phyloP scores from a whole-genome alignment of 2,888 invertebrate species.

The Perithous albicinctus region DNA sequence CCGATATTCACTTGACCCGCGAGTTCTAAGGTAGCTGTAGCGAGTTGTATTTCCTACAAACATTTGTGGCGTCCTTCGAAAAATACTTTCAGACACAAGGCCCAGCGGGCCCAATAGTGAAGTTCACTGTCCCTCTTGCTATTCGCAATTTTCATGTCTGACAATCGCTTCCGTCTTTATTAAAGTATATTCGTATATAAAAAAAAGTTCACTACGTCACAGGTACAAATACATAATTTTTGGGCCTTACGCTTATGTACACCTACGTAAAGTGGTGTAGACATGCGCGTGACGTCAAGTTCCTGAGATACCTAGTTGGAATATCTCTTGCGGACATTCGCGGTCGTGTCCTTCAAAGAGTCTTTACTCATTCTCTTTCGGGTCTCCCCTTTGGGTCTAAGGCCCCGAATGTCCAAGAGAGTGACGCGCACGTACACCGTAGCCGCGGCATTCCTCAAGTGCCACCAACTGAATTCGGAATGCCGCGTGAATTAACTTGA shows the following conservation, averaged over 20 bases:
- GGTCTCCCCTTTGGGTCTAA: conserved; percentile 30
- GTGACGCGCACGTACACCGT: conserved; percentile 37
- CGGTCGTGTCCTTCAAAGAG: conserved; percentile 34
- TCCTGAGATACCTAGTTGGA: conserved; percentile 17
- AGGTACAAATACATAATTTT: background rate
- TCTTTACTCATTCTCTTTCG: conserved; percentile 24
- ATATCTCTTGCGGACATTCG: conserved; percentile 11
- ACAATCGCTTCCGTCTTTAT: background rate
- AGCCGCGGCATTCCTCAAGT: conserved; percentile 61
- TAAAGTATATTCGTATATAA: background rate
- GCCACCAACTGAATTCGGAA: conserved; percentile 62
- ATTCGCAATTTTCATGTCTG: background rate
- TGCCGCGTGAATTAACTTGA: conserved; percentile 68
- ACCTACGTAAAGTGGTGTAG: background rate
- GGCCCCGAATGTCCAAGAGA: conserved; percentile 17
- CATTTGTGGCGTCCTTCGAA: background rate
- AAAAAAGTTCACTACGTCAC: background rate
- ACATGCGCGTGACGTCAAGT: background rate
- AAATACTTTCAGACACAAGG: background rate
- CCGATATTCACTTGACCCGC: background rate
- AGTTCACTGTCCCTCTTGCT: background rate
- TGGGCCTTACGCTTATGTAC: background rate
- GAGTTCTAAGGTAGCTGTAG: conserved; percentile 7
- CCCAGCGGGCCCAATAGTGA: background rate
- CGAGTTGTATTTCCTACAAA: background rate